A percentile compares a stretch with the other conserved stretches of the same genome.
These are phyloP conservation scores for Actenoides lindsayi DNA, from an alignment of 2,113 vertebrate species.

Conservation along the genomic window DNA sequence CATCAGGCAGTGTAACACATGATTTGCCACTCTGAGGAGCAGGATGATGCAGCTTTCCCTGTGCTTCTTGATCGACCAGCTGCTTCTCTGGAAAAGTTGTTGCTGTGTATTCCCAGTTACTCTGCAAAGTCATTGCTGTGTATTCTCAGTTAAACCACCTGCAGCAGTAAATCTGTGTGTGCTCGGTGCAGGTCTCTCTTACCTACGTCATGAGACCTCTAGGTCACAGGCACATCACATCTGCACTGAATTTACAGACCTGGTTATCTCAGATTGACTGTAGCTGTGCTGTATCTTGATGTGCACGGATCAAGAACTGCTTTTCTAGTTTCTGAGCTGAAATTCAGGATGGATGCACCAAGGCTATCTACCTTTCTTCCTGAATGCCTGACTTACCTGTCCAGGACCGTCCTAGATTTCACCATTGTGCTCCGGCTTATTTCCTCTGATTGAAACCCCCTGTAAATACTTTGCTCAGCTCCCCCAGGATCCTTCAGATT, in stretches of 20 bases:
- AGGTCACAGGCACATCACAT: not conserved
- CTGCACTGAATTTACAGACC: not conserved
- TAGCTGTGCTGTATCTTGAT: not conserved
- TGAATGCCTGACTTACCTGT: not conserved
- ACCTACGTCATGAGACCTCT: fast-evolving
- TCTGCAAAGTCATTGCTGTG: not conserved
- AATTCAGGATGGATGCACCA: not conserved
- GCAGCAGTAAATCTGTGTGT: not conserved
- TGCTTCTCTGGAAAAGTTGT: not conserved
- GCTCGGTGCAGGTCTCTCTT: not conserved
- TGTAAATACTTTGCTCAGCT: not conserved
- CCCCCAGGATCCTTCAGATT: not conserved
- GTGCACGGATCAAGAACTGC: not conserved
- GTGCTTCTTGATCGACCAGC: not conserved
- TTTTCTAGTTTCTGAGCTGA: not conserved
- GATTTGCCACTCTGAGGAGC: not conserved
- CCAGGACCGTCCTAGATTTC: not conserved
- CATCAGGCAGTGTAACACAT: not conserved
- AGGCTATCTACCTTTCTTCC: not conserved
- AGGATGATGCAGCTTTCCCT: not conserved
- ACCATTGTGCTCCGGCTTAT: not conserved
- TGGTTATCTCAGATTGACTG: not conserved
- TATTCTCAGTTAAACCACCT: not conserved
- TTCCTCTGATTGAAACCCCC: not conserved
- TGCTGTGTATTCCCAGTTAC: not conserved